Conservation (phyloP, 1,140 invertebrate genomes). For the Calliphora vicina region DNA sequence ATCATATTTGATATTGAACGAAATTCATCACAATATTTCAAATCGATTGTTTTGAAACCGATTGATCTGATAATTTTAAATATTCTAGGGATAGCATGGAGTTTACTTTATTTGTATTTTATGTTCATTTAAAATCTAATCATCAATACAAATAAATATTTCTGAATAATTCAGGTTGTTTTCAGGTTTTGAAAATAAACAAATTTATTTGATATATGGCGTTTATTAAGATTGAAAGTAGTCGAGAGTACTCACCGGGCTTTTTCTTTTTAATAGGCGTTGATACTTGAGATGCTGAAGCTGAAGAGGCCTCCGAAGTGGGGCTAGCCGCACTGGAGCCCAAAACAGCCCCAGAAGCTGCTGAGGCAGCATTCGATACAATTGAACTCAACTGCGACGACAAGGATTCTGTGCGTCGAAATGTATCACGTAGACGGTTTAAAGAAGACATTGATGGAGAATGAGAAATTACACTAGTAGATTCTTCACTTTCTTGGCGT, state of each 20-base stretch:
- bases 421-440: slow-evolving; percentile 57
- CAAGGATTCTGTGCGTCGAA: slow-evolving; percentile 54
- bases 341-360: slow-evolving; percentile 51
- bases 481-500: slow-evolving; percentile 56
- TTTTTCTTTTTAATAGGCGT: slow-evolving; percentile 47
- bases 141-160: too few relatives aligned
- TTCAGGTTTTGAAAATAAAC: too few relatives aligned
- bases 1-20: too few relatives aligned
- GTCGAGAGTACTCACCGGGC: slow-evolving; percentile 49
- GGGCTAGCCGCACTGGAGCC: slow-evolving; percentile 49
- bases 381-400: slow-evolving; percentile 57
- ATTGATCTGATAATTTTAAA: too few relatives aligned
- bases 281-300: slow-evolving; percentile 34
- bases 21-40: too few relatives aligned
- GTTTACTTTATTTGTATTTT: too few relatives aligned
- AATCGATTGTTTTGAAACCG: too few relatives aligned
- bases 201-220: too few relatives aligned
- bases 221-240: not conserved
- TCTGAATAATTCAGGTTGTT: too few relatives aligned
- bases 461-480: slow-evolving; percentile 42
- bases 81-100: too few relatives aligned
- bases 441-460: slow-evolving; percentile 49
- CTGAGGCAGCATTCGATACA: slow-evolving; percentile 54
- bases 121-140: too few relatives aligned
- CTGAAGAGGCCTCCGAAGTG: slow-evolving; percentile 37